Evolutionary conservation across 2,797 vertebrate species (phyloP).

Genomic region (Aplochiton taeniatus): DNA sequence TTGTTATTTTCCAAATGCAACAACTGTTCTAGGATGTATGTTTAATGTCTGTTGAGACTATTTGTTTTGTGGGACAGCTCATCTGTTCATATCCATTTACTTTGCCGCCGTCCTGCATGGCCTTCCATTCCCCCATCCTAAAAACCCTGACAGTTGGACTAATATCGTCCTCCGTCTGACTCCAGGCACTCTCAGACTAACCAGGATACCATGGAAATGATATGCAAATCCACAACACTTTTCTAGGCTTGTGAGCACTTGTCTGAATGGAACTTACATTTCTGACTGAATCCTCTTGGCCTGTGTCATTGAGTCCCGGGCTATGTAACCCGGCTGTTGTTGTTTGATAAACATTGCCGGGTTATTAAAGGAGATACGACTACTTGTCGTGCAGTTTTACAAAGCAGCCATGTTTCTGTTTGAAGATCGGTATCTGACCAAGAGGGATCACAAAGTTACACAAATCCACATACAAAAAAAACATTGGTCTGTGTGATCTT

Average conservation of each 20-base stretch:
- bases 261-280: slow-evolving; percentile 36
- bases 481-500: too few relatives aligned
- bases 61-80: slow-evolving; percentile 45
- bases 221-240: slow-evolving; percentile 73
- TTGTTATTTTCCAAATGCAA: slow-evolving; percentile 32
- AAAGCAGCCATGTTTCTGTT: slow-evolving; percentile 45
- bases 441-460: background rate
- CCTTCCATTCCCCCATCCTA: slow-evolving; percentile 16
- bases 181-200: slow-evolving; percentile 49
- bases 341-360: slow-evolving; percentile 54
- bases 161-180: slow-evolving; percentile 17
- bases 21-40: slow-evolving; percentile 37
- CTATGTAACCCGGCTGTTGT: slow-evolving; percentile 23
- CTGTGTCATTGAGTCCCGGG: background rate
- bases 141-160: slow-evolving; percentile 52
- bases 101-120: too few relatives aligned
- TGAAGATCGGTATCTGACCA: slow-evolving; percentile 9
- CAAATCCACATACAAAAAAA: background rate
- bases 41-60: slow-evolving; percentile 53
- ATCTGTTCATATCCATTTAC: background rate
- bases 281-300: background rate
- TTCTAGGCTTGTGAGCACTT: slow-evolving; percentile 52
- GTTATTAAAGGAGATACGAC: slow-evolving; percentile 6
- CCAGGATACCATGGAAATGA: slow-evolving; percentile 72
- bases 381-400: slow-evolving; percentile 27